Base-by-base conservation (phyloP, 2,113 vertebrate species). In the Sander lucioperca region DNA sequence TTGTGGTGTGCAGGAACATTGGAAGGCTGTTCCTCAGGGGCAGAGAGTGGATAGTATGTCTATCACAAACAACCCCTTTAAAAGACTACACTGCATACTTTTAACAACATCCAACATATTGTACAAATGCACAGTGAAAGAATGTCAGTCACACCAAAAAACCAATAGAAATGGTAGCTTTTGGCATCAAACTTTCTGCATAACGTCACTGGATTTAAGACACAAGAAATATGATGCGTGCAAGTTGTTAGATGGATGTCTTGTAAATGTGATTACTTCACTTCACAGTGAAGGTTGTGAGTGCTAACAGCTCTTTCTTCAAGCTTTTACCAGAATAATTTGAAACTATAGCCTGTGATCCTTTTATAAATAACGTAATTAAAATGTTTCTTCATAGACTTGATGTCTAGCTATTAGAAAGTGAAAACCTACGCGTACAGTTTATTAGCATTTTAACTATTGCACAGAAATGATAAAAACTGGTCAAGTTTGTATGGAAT, bases 191-290 rank as follows among this genome's bases (percentile, higher is more conserved):
- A 63, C 43, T 25, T 66, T 48, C n/a, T 25, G 15, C 63, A 47
- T 14, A 27, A 15, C 13, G 7, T 58, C 36, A 43, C 39, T 66
- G 43, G 8, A 15, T 63, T 64, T 5, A 25, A 18, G 13, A 45
- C 39, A 9, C 62, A 33, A 51, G 66, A 53, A 68, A 68, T 30
- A 50, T 7, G 25, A 68, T 51, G 47, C 25, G 3, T 2, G 2
- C 18, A 19, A 14, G 16, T 50, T 67, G 23, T 11, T 30, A 50
- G 66, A 68, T 21, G 47, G 65, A 53, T 33, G 18, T 33, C 66
- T 33, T 53, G 18, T 50, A 21, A 68, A 68, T 68, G 18, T 1
- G 48, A 68, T 68, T 68, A 68, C 43, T 27, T 47, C 63, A 18
- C 66, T 51, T 33, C 47, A 53, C 48, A 68, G 66, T 13, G 48